phyloP scores from a whole-genome alignment of 2,888 invertebrate species.

The Mesodorylaimus sp. region DNA sequence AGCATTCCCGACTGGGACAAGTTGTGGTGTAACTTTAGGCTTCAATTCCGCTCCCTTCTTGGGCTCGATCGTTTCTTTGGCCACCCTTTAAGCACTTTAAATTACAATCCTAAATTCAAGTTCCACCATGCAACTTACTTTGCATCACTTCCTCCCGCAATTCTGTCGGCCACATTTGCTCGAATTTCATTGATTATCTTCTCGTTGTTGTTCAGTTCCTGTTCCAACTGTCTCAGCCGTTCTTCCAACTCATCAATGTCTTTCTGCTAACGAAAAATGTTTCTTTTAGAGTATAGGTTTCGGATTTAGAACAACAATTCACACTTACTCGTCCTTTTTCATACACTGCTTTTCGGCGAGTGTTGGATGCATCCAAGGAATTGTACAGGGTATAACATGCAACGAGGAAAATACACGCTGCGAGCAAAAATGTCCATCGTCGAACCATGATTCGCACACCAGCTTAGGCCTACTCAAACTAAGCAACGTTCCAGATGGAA shows the following conservation, averaged over 20 bases:
- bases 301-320: not conserved
- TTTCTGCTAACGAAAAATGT: conserved; percentile 5
- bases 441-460: too few species aligned
- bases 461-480: too few species aligned
- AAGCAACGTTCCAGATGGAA: too few species aligned
- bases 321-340: conserved; percentile 7
- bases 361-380: conserved; percentile 7
- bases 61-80: not conserved
- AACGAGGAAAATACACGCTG: conserved; percentile 3
- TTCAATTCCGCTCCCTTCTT: not conserved
- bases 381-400: conserved; percentile 9
- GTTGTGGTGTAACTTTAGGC: not conserved
- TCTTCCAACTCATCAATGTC: conserved; percentile 7
- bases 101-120: too few species aligned
- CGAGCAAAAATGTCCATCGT: conserved; percentile 7
- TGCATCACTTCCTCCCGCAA: conserved; percentile 1
- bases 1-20: not conserved
- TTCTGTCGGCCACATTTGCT: conserved; percentile 3
- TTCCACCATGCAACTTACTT: not conserved
- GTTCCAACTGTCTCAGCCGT: conserved; percentile 7
- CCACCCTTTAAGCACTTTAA: too few species aligned
- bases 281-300: not conserved
- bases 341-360: not conserved
- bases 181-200: conserved; percentile 8
- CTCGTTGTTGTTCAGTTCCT: conserved; percentile 7